These are phyloP conservation scores for Limenitis camilla DNA, from an alignment of 2,888 invertebrate species.

Conservation along the genomic window DNA sequence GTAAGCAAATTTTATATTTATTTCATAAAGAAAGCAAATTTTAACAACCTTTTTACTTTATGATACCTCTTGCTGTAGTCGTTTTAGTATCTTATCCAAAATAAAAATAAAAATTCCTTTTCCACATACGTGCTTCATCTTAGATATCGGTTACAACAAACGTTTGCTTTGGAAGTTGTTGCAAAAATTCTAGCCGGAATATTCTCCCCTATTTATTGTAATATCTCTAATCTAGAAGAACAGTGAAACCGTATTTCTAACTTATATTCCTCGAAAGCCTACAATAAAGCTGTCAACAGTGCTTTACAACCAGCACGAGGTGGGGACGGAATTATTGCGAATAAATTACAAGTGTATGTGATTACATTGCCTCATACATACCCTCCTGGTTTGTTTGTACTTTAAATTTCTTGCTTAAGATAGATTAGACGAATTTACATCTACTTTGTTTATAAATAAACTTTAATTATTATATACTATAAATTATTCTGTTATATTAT, in stretches of 20 bases:
- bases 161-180: too few species aligned
- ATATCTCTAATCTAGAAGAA: constrained; percentile 16
- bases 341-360: constrained; percentile 40
- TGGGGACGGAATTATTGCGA: constrained; percentile 48
- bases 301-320: constrained; percentile 35
- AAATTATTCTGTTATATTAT: too few species aligned
- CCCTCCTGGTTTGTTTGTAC: too few species aligned
- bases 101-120: too few species aligned
- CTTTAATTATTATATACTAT: too few species aligned
- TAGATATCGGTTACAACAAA: too few species aligned
- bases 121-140: too few species aligned
- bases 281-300: constrained; percentile 33
- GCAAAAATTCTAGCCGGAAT: neutral
- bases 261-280: constrained; percentile 35
- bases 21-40: neutral
- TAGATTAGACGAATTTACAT: too few species aligned
- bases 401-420: too few species aligned
- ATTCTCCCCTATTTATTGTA: constrained; percentile 13
- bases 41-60: neutral
- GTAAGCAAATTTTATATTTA: too few species aligned
- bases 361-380: constrained; percentile 38
- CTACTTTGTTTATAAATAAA: too few species aligned
- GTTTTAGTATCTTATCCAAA: neutral
- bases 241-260: constrained; percentile 24
- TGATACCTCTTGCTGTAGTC: neutral